A percentile compares a stretch with the other conserved stretches of the same genome.
phyloP scores from a whole-genome alignment of 2,888 invertebrate species.

The Philaethria dido region DNA sequence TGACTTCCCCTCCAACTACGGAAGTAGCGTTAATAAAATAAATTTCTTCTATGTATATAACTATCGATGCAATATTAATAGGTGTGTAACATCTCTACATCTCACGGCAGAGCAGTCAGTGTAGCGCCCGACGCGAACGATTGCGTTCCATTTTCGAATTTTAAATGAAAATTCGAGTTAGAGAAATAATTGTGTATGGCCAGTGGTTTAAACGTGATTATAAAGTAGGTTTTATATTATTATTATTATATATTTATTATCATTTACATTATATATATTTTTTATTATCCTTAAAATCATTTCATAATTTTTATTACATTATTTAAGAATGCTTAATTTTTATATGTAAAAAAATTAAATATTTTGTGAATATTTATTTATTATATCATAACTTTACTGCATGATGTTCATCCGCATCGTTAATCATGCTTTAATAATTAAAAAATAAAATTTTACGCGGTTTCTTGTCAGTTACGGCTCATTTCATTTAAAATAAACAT shows the following conservation, averaged over 20 bases:
- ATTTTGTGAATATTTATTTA: neutral
- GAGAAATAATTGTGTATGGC: conserved; percentile 42
- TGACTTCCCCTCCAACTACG: neutral
- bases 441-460: neutral
- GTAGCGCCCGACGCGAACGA: conserved; percentile 63
- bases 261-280: neutral
- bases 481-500: neutral
- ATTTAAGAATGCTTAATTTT: neutral
- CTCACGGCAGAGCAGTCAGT: conserved; percentile 65
- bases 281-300: neutral
- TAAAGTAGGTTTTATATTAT: conserved; percentile 42
- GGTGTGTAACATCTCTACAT: conserved; percentile 57
- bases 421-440: neutral
- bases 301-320: neutral
- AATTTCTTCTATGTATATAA: neutral
- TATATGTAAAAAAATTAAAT: neutral
- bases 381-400: neutral
- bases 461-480: neutral
- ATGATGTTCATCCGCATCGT: neutral
- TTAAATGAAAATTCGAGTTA: conserved; percentile 48
- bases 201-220: conserved; percentile 41
- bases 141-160: conserved; percentile 55
- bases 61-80: conserved; percentile 54
- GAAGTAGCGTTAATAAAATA: neutral
- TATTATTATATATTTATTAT: conserved; percentile 11